These are phyloP conservation scores for Nemapogon koenigi DNA, from an alignment of 2,888 invertebrate species.

Conservation along the genomic window DNA sequence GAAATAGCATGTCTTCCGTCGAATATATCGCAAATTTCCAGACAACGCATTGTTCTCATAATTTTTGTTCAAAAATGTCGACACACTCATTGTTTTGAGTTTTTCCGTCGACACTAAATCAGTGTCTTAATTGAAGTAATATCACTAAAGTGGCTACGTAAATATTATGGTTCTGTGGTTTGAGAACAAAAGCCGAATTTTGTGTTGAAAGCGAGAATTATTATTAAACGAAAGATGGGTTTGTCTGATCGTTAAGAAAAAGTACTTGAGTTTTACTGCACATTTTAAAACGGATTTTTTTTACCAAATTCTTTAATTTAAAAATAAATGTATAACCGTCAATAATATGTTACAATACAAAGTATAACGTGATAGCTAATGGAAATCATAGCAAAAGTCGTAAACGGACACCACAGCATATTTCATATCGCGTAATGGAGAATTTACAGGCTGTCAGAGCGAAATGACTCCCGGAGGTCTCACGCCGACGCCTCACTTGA, in stretches of 20 bases:
- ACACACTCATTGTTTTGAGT: slow-evolving; percentile 54
- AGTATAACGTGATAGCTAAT: not conserved
- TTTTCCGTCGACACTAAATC: slow-evolving; percentile 51
- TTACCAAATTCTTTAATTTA: no score
- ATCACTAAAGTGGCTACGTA: slow-evolving; percentile 50
- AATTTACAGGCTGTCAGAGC: slow-evolving; percentile 63
- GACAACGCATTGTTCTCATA: slow-evolving; percentile 41
- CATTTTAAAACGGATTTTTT: no score
- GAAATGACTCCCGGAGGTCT: slow-evolving; percentile 61
- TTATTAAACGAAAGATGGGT: slow-evolving; percentile 29
- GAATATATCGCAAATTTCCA: no score
- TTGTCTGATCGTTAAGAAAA: not conserved
- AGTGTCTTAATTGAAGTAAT: slow-evolving; percentile 55
- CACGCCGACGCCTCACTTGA: slow-evolving; percentile 21
- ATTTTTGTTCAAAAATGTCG: slow-evolving; percentile 42
- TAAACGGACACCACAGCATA: slow-evolving; percentile 48
- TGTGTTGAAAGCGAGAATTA: slow-evolving; percentile 51
- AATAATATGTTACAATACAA: not conserved
- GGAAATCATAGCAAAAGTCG: slow-evolving; percentile 21
- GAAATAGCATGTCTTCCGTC: no score
- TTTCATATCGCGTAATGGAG: slow-evolving; percentile 64
- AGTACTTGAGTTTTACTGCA: no score
- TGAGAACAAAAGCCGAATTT: slow-evolving; percentile 54
- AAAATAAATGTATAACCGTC: no score
- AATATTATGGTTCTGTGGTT: slow-evolving; percentile 42